These are phyloP conservation scores for Eupsilia transversa DNA, from an alignment of 2,888 invertebrate genomes.

Conservation along the genomic window DNA sequence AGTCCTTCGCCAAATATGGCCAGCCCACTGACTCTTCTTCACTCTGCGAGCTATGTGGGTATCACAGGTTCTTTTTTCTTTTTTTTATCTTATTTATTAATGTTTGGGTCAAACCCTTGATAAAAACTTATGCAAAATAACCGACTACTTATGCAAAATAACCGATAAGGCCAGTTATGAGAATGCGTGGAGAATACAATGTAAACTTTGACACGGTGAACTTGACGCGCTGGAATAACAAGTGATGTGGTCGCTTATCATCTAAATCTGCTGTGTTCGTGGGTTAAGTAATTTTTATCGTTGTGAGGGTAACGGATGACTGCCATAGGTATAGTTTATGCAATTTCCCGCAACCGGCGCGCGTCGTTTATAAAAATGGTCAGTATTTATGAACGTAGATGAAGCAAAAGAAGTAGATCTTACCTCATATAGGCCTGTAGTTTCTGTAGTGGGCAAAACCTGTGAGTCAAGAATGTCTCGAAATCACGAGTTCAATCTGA, in stretches of 20 bases:
- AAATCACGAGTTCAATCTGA: neutral
- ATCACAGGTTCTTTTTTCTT: neutral
- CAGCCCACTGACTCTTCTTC: neutral
- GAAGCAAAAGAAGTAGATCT: neutral
- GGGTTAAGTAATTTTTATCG: neutral
- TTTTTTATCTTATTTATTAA: neutral
- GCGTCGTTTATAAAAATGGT: neutral
- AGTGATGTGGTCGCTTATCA: conserved; percentile 16
- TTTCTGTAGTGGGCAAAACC: neutral
- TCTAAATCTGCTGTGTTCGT: neutral
- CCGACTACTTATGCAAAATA: neutral
- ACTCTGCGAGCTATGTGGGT: neutral
- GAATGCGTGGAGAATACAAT: conserved; percentile 48
- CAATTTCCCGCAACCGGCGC: neutral
- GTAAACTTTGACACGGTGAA: conserved; percentile 45
- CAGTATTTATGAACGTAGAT: neutral
- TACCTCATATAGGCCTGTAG: neutral
- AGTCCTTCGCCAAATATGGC: neutral
- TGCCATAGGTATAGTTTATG: neutral
- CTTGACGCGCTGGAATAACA: conserved; percentile 35
- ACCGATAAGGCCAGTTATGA: conserved; percentile 20
- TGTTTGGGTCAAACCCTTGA: neutral
- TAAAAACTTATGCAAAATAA: neutral
- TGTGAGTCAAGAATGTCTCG: neutral
- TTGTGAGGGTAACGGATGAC: neutral